These are phyloP conservation scores for Sciurus vulgaris DNA, from an alignment of 2,797 vertebrate species.

Conservation along the genomic window DNA sequence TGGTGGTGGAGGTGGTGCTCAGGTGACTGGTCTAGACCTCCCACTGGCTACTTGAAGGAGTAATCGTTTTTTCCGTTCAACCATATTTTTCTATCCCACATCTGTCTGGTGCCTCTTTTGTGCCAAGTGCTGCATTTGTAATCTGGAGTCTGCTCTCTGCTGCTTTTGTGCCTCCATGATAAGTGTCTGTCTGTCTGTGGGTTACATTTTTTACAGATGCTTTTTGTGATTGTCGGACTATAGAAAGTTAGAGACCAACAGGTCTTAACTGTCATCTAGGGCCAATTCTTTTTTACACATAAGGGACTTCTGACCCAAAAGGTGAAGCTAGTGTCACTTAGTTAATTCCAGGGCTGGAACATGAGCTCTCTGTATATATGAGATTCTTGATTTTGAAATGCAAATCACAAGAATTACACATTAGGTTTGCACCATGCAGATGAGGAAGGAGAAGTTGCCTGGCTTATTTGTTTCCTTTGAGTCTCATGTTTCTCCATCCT, in stretches of 20 bases:
- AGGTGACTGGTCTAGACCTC: background rate
- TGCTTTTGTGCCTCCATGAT: background rate
- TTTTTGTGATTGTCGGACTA: background rate
- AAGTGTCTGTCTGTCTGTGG: background rate
- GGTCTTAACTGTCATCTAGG: background rate
- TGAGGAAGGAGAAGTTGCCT: background rate
- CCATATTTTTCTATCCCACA: background rate
- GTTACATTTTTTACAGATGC: background rate
- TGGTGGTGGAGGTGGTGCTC: background rate
- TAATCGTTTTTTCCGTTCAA: background rate
- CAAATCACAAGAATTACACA: background rate
- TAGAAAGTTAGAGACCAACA: background rate
- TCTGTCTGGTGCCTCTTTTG: constrained; percentile 14
- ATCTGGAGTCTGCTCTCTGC: constrained; percentile 14
- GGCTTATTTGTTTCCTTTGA: background rate
- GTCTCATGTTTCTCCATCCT: background rate
- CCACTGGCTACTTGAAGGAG: background rate
- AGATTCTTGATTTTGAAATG: background rate
- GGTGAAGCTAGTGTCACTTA: background rate
- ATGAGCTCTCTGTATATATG: background rate
- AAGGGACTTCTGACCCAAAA: constrained; percentile 32
- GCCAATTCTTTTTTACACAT: background rate
- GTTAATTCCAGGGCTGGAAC: background rate
- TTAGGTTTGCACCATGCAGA: background rate
- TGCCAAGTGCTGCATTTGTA: constrained; percentile 50